phyloP scores from a whole-genome alignment of 37 sponge, comb jelly and placozoan species.

The Lycopodina hypogea region DNA sequence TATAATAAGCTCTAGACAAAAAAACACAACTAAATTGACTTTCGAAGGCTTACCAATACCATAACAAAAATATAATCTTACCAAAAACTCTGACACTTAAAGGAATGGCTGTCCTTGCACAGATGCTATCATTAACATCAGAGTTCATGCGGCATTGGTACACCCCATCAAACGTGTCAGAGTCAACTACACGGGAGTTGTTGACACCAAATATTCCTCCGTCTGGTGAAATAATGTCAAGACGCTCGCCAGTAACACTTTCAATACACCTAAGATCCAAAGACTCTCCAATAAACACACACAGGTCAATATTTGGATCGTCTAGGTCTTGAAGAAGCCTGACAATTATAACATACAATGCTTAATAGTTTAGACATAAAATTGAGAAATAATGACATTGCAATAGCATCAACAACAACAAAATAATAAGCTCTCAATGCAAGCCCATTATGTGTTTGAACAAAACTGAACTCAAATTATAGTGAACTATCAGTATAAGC shows the following conservation, averaged over 20 bases:
- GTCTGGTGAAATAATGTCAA: background rate
- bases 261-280: background rate
- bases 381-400: no score
- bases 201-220: background rate
- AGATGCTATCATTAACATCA: background rate
- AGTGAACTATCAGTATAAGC: no score
- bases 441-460: no score
- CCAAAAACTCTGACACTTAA: background rate
- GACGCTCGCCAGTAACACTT: background rate
- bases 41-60: no score
- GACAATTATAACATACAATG: no score
- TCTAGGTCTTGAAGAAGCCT: no score
- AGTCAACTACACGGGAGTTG: background rate
- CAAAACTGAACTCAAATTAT: no score
- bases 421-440: no score
- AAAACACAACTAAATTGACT: no score
- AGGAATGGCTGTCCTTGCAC: background rate
- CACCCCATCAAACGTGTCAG: background rate
- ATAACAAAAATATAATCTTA: background rate
- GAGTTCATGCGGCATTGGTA: background rate
- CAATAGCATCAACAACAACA: no score
- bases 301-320: background rate
- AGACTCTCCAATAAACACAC: constrained; percentile 3
- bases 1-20: no score
- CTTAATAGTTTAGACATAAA: no score